Evolutionary conservation across 2,888 invertebrate genomes (phyloP), one percentile per base, ranked within the genome.

Genomic region (Nephrocerus scutellatus): DNA sequence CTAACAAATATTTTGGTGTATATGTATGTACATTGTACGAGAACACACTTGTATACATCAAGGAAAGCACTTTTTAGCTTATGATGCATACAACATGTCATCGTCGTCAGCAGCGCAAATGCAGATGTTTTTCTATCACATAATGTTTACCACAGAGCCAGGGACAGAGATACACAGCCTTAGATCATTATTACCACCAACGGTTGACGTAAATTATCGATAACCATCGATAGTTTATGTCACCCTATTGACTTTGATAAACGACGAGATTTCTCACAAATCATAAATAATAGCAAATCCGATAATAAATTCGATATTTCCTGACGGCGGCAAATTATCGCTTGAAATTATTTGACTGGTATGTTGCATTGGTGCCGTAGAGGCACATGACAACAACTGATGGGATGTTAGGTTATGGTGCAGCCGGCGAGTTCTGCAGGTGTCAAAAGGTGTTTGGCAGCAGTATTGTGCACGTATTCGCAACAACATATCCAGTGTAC

Each of bases 211-310:
- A 60, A 62, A 60, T 57, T 62, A 62, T 62, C 59, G 62, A 58
- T 62, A 56, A 52, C 54, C 55, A 57, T 59, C 55, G 54, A 57
- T 56, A 56, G 55, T 58, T 57, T 58, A 57, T 54, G 55, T 56
- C 58, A 59, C 57, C 51, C 53, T 52, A 49, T 55, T 56, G 55
- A 57, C 61, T 58, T 60, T 61, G 62, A 61, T 62, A 57, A 60
- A 63, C 58, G 62, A 57, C 57, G 49, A 56, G 55, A 56, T 57
- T 58, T 56, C 56, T 54, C 56, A 57, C 59, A 59, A 62, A 62
- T 62, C 60, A 62, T 62, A 62, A 63, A 64, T 64, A 63, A 62
- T 60, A 53, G 58, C 55, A 61, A 63, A 60, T 60, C 59, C 59
- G 57, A 59, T 59, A 60, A 64, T 63, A 63, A 63, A 63, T 64